Base-by-base conservation (phyloP, 1,140 invertebrate genomes). In the Vollenhovia emeryi region DNA sequence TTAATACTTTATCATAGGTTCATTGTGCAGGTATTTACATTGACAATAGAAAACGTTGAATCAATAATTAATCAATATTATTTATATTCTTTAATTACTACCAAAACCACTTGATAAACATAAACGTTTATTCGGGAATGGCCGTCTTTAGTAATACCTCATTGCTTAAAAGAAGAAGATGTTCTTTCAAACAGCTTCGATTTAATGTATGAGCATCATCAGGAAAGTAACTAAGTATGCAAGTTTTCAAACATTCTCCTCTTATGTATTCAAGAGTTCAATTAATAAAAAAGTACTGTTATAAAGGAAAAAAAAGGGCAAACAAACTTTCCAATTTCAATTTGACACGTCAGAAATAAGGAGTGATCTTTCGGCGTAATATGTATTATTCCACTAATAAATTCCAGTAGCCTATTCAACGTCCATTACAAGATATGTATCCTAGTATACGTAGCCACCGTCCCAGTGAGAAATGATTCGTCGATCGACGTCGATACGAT, bases 381-480 rank as follows among this genome's bases (percentile, higher is more conserved):
- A 18, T 27, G 36, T 66, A 79, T 52, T n/a, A n/a, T 50, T 79
- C 15, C 30, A 40, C 30, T 66, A 48, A 78, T 27, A 66, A 66
- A 66, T 68, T 79, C 15, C 30, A 50, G 43, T 78, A 36, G 43
- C 15, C n/a, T 66, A 50, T 52, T 66, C 30, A 68, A 13, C 3
- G 27, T 79, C 3, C 60, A 50, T 50, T 50, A 75, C 15, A 78
- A 21, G 27, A 48, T 36, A 52, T 36, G 68, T 9, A 50, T 52
- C 18, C n/a, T 52, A 87, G 30, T 95, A 95, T 18, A 93, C 59
- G 71, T 95, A 95, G 27, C 93, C 93, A 76, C 94, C 94, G 24
- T 94, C n/a, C n/a, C n/a, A n/a, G n/a, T n/a, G n/a, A n/a, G n/a
- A n/a, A n/a, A n/a, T n/a, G n/a, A n/a, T n/a, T n/a, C n/a, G n/a